Evolutionary conservation across 1,140 invertebrate species (phyloP).

Genomic region (Luehdorfia chinensis): DNA sequence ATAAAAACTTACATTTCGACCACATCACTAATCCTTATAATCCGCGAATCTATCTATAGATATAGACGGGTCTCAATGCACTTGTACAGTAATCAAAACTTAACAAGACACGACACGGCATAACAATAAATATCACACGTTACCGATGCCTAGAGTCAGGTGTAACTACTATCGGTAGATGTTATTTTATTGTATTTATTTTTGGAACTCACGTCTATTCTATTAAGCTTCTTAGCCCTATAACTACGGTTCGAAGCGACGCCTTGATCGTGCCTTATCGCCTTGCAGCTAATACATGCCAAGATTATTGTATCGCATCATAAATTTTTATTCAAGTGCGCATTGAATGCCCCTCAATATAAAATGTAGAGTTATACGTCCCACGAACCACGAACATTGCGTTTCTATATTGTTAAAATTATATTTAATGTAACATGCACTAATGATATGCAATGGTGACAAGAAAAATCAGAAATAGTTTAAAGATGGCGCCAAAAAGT

Average conservation of each 20-base stretch:
- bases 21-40: not conserved
- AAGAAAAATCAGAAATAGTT: too few relatives aligned
- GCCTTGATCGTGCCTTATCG: slow-evolving; percentile 47
- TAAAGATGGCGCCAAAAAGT: too few relatives aligned
- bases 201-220: slow-evolving; percentile 45
- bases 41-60: too few relatives aligned
- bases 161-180: slow-evolving; percentile 38
- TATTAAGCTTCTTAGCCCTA: slow-evolving; percentile 51
- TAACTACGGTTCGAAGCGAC: too few relatives aligned
- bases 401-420: too few relatives aligned
- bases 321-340: slow-evolving; percentile 2
- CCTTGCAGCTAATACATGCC: slow-evolving; percentile 15
- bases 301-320: slow-evolving; percentile 7
- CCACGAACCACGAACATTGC: too few relatives aligned
- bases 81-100: too few relatives aligned
- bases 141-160: slow-evolving; percentile 49
- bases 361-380: too few relatives aligned
- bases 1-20: too few relatives aligned
- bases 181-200: slow-evolving; percentile 63
- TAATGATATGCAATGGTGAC: too few relatives aligned
- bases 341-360: not conserved
- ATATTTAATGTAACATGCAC: too few relatives aligned
- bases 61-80: too few relatives aligned
- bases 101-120: slow-evolving; percentile 32
- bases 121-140: slow-evolving; percentile 32